These are phyloP conservation scores for Percina caprodes DNA, from an alignment of 2,113 vertebrate genomes.

Conservation along the genomic window DNA sequence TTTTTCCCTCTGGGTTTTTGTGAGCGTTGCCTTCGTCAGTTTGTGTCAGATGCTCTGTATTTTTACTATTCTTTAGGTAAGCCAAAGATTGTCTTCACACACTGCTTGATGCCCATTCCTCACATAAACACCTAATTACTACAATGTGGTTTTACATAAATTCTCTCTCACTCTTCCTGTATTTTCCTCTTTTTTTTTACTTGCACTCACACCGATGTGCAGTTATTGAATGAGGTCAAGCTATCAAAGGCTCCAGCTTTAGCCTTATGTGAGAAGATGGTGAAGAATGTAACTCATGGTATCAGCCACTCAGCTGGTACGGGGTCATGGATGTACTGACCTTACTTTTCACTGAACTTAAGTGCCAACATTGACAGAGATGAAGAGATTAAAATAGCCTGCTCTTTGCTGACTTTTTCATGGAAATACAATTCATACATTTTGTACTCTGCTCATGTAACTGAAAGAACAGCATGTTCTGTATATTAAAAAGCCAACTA, in stretches of 20 bases:
- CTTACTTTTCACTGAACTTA: conserved; percentile 12
- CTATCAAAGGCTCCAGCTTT: conserved; percentile 11
- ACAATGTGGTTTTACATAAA: too few species aligned
- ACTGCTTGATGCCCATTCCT: neutral
- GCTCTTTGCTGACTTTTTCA: conserved; percentile 6
- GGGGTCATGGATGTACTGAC: conserved; percentile 13
- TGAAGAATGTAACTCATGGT: conserved; percentile 28
- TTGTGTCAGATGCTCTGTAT: neutral
- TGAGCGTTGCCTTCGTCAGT: neutral
- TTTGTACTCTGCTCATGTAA: neutral
- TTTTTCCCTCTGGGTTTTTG: neutral
- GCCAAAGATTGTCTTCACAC: neutral
- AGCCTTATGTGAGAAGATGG: neutral
- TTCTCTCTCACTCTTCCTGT: neutral
- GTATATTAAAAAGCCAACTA: neutral
- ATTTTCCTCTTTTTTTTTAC: neutral
- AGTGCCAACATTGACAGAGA: conserved; percentile 20
- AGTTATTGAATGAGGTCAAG: conserved; percentile 11
- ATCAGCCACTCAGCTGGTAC: conserved; percentile 6
- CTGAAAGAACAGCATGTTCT: neutral
- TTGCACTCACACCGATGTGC: conserved; percentile 1
- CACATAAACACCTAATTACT: neutral
- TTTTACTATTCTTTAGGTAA: neutral
- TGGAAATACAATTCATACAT: neutral
- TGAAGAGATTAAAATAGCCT: neutral